Evolutionary conservation across 53 echinoderm and acorn worm genomes (phyloP), one percentile per base, ranked within the genome.

Genomic region (Paracentrotus lividus): DNA sequence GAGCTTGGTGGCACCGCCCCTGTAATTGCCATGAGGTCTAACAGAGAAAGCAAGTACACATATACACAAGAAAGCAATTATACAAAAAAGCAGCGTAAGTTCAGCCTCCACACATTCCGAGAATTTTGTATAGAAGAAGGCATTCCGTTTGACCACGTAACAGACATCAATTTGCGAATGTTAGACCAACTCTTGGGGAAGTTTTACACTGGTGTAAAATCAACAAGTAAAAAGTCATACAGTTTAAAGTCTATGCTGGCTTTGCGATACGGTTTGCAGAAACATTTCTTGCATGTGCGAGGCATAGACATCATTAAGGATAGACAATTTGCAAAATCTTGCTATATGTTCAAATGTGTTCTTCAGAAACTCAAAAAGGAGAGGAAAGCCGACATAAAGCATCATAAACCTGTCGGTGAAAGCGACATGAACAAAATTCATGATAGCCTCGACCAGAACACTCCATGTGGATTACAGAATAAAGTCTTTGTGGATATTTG

Each of bases 401-500:
- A n/a, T n/a, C n/a, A n/a, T n/a, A n/a, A n/a, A n/a, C 72, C 51
- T 44, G 75, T 94, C 88, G 47, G 45, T 61, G 65, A 94, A 49
- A 47, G 32, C 38, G 88, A 94, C 47, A 88, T 94, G 94, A 88
- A 66, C 8, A 42, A 88, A 66, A 94, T 94, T 67, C 94, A 88
- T 72, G 65, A 44, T 34, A 72, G 67, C 72, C 40, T 88, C 9
- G 77, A 92, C 51, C 23, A 85, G 53, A 16, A 38, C 64, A 85
- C 92, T 24, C 76, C 93, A 42, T 1, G 87, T 85, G 66, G 86
- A 21, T 52, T 93, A 86, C 93, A 86, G 42, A 12, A 65, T 24
- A 93, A 93, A 49, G 93, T 93, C 65, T 93, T 93, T 49, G 23
- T 93, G 23, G 93, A 93, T 54, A 58, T 64, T 14, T 86, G 86